Conservation (phyloP, 2,888 invertebrate species). For the Idaea straminata region DNA sequence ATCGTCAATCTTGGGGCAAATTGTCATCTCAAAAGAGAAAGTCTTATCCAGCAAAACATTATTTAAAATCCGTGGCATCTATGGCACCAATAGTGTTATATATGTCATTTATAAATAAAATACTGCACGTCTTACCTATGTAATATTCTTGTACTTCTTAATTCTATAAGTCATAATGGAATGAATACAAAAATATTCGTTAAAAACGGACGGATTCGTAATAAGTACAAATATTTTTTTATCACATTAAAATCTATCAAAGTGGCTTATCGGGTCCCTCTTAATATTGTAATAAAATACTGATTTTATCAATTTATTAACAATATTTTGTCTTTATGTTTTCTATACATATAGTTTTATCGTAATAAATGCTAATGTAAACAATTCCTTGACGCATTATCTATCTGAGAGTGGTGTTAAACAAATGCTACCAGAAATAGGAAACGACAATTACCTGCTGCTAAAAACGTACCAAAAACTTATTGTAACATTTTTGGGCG, state of each 20-base stretch:
- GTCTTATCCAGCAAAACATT: neutral
- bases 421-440: neutral
- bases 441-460: neutral
- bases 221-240: slow-evolving; percentile 12
- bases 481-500: neutral
- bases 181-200: neutral
- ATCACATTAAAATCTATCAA: slow-evolving; percentile 8
- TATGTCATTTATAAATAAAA: neutral
- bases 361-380: slow-evolving; percentile 1
- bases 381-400: neutral
- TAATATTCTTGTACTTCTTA: neutral
- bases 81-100: neutral
- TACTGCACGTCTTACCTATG: neutral
- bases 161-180: neutral
- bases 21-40: neutral
- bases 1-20: neutral
- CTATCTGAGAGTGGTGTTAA: neutral
- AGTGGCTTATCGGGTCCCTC: neutral
- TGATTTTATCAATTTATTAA: neutral
- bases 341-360: neutral
- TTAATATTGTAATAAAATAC: neutral
- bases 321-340: neutral
- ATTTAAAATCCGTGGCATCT: neutral
- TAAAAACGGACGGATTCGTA: neutral
- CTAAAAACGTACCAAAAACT: neutral